Evolutionary conservation across 2,888 invertebrate species (phyloP), one percentile per base, ranked within the genome.

Genomic region (Lasioglossum lativentre): DNA sequence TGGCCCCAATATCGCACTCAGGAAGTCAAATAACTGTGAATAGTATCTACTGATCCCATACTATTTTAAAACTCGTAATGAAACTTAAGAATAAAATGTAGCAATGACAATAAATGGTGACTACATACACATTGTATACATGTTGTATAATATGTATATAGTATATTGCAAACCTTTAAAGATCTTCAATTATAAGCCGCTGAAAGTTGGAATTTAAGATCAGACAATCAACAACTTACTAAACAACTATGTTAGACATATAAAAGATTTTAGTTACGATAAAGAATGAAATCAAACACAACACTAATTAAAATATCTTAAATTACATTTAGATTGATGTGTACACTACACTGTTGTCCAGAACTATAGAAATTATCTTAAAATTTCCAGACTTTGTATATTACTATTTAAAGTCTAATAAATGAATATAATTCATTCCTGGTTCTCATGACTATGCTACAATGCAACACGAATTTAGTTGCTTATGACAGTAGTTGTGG

Each of bases 1-100:
- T 90, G 90, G 90, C 91, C 90, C 90, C 91, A 86, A 75, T 78
- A 84, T 83, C 84, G 66, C 47, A 66, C 78, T 86, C 82, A 88
- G 80, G 45, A 80, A 88, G 71, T 86, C 56, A 87, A 88, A 90
- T 79, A 72, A 90, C 76, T 81, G 78, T 87, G 68, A 34, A 80
- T 66, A 75, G 78, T 73, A 82, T 5, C 47, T 82, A 47, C 83
- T 86, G 88, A 86, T 90, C 83, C 81, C 82, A 72, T 75, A 45
- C 74, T 76, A 82, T 88, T 83, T 81, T 63, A 80, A 87, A 82
- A 23, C n/a, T 75, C 83, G 16, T 23, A 74, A 66, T 40, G 45
- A 66, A 14, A 23, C 52, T 14, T 1, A 78, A 70, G 16, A 52
- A 42, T 78, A 45, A 73, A 76, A 68, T 14, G 68, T 66, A 68